Evolutionary conservation across 2,797 vertebrate genomes (phyloP).

Genomic region (Nasua narica): DNA sequence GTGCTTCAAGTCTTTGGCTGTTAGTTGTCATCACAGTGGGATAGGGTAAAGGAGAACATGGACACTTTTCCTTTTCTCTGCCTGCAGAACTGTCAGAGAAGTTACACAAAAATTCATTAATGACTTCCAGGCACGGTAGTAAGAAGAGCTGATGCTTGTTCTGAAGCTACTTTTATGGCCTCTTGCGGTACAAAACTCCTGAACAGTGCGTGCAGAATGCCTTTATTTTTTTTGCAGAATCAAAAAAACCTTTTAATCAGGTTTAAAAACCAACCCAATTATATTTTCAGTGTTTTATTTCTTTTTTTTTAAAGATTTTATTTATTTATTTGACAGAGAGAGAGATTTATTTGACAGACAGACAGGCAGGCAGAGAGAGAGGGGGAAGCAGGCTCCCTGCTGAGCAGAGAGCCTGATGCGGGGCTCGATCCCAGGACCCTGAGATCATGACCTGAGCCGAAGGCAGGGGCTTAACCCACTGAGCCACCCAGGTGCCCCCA

Average conservation of each 20-base stretch:
- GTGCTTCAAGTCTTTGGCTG: not conserved
- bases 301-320: too few species aligned
- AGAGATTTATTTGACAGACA: too few species aligned
- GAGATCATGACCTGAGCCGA: too few species aligned
- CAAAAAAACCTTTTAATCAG: too few species aligned
- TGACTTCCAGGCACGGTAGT: not conserved
- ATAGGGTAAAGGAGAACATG: not conserved
- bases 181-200: not conserved
- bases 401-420: too few species aligned
- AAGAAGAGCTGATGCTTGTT: not conserved
- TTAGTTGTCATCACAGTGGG: not conserved
- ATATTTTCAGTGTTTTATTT: not conserved
- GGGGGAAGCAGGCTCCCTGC: too few species aligned
- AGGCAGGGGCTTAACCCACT: too few species aligned
- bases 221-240: not conserved
- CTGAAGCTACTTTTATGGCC: not conserved
- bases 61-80: not conserved
- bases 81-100: not conserved
- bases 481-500: too few species aligned
- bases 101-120: not conserved
- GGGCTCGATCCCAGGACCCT: too few species aligned
- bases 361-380: too few species aligned
- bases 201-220: not conserved
- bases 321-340: too few species aligned
- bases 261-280: not conserved